Base-by-base conservation (phyloP, 1,140 invertebrate species). In the Drosophila gunungcola region DNA sequence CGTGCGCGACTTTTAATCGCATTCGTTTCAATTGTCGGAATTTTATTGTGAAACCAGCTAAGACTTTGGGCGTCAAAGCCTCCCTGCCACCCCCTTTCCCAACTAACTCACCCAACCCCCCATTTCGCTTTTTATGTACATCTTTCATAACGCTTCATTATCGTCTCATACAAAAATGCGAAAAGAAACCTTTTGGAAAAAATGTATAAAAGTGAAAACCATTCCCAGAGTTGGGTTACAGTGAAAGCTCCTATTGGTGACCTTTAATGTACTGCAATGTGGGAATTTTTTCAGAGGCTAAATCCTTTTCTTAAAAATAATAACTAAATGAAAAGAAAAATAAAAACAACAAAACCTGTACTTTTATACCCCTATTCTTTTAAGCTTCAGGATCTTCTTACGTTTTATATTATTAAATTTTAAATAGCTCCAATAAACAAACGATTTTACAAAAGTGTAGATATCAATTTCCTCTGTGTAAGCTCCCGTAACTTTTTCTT, bases 1-100 rank as follows among this genome's bases (percentile, higher is more conserved):
- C 84, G 62, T 79, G 83, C 63, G 73, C 79, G 75, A 73, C 83
- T 86, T 89, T 89, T 88, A 86, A 86, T 86, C 84, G 83, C 83
- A 83, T 86, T 86, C 83, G 84, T 76, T 86, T 88, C 83, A 86
- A 86, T 86, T 86, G 83, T 77, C 80, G 79, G 83, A 88, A 86
- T 86, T 83, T 88, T 74, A 86, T 86, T 86, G 83, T 86, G 75
- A 86, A 88, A 88, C 78, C 65, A 76, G 76, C 84, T 73, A 64
- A 63, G 58, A 64, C 72, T 79, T 68, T 75, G 69, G 78, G 68
- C 72, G 80, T 75, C 54, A 38, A 75, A 65, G 63, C 55, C 41
- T 49, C 16, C 39, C 38, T 21, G 7, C 42, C 53, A 11, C 55
- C 49, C 39, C 55, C 41, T 27, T 36, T 45, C 39, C 11, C n/a